Evolutionary conservation across 2,113 vertebrate species (phyloP), one percentile per base, ranked within the genome.

Genomic region (Passer domesticus): DNA sequence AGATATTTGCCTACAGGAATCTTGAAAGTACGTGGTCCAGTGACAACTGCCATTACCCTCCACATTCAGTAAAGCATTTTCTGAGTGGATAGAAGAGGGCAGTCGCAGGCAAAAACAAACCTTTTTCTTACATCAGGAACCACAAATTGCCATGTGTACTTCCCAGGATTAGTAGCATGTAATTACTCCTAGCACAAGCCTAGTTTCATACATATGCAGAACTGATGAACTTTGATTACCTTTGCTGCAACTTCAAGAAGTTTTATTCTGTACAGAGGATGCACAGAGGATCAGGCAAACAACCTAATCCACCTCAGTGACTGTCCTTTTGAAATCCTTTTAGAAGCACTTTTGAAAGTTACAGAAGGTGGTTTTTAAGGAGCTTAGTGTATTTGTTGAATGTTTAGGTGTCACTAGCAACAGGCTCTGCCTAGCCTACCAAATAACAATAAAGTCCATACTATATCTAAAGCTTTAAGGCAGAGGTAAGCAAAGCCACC

Each of bases 91-190:
- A 74, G 19, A 81, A 87, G 72, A 75, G 52, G 63, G 46, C 74
- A 88, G 28, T 70, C 88, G 43, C 88, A 92, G 87, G 70, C 59
- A 90, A 96, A 93, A 74, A 47, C 56, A 92, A 88, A 86, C 50
- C 35, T 31, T 92, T 83, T 58, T 83, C 67, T 83, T 91, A 47
- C 79, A 83, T 83, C 80, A 84, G 52, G 56, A 96, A 90, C 94
- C 95, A 86, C 95, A 94, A 95, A 97, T 83, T 96, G 44, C 60
- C 62, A 76, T n/a, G 47, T 94, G 75, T 93, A 12, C 41, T 92
- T 96, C 78, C 87, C 83, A 92, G 56, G 79, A 96, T 96, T 96
- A 96, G 95, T 23, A 97, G 56, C 19, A 64, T 96, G 64, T 74
- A 94, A 96, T 97, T 96, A 95, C 83, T 90, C 72, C 83, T 52